Conservation (phyloP, 1,140 invertebrate genomes). For the Holcopasites calliopsidis region DNA sequence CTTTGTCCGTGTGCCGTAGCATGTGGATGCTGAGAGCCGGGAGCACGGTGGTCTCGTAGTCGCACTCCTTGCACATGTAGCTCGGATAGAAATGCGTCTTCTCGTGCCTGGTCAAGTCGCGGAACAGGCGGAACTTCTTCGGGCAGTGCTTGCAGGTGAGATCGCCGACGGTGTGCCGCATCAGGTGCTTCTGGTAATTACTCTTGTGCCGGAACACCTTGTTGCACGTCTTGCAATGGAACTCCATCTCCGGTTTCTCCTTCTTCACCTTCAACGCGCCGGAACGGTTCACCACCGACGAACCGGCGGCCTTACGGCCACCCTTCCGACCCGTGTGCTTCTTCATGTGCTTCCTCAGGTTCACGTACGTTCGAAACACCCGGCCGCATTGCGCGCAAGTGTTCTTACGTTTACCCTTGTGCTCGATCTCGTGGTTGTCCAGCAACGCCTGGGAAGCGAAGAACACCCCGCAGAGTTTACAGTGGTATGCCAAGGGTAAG, state of each 20-base stretch:
- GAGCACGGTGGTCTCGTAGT: constrained; percentile 76
- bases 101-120: constrained; percentile 76
- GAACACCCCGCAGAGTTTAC: constrained; percentile 67
- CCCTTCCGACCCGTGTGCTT: constrained; percentile 63
- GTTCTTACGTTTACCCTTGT: constrained; percentile 69
- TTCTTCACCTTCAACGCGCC: constrained; percentile 54
- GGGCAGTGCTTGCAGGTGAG: constrained; percentile 75
- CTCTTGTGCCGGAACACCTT: constrained; percentile 75
- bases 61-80: constrained; percentile 76
- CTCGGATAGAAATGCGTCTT: constrained; percentile 76
- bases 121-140: constrained; percentile 74
- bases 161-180: constrained; percentile 72
- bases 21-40: constrained; percentile 74
- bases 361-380: constrained; percentile 67
- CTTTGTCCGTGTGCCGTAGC: constrained; percentile 72
- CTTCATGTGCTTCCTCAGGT: constrained; percentile 72
- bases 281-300: constrained; percentile 3
- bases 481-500: constrained; percentile 67
- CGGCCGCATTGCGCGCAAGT: constrained; percentile 71
- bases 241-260: constrained; percentile 64
- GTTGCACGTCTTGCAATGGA: constrained; percentile 73
- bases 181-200: constrained; percentile 75
- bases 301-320: constrained; percentile 14
- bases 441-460: constrained; percentile 66
- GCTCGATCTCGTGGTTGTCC: constrained; percentile 67